Base-by-base conservation (phyloP, 2,113 vertebrate genomes). In the Mesembrinibis cayennensis region DNA sequence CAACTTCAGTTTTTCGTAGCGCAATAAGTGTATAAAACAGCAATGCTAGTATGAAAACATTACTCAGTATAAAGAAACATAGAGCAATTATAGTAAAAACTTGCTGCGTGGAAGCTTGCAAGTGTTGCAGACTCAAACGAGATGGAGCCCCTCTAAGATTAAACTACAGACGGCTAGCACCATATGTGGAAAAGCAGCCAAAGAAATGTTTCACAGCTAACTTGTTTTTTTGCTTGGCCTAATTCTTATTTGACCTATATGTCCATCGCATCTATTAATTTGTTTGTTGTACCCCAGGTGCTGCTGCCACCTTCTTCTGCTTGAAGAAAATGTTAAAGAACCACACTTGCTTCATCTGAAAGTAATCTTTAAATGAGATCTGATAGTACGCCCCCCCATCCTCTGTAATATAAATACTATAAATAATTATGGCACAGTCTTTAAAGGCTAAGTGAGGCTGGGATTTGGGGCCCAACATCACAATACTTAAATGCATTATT, bases 161-260 rank as follows among this genome's bases (percentile, higher is more conserved):
- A 84, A 94, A 53, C 69, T 65, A 42, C 66, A 78, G 65, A 77
- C 2, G 20, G 82, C 82, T 79, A 79, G 78, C 61, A 69, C 44
- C 2, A 3, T 65, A 10, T 69, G 86, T 78, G 83, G 65, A 91
- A 91, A 89, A 79, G 50, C 69, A 89, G 73, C 79, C 59, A 71
- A 62, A 95, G 42, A 36, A 63, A 32, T 56, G 50, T 74, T 90
- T 89, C 52, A 72, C 44, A 87, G 49, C 69, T 79, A 89, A 79
- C 69, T 90, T 90, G 22, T 16, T 81, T 77, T 89, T 89, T 89
- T 8, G 4, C 50, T 89, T 40, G 53, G 70, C 56, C 26, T 82
- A 76, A 91, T 95, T 89, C 86, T 84, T 89, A 36, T 38, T 71
- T 95, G 94, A 92, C 77, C 81, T 95, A 23, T 87, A 92, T 92